Evolutionary conservation across 2,113 vertebrate species (phyloP).

Genomic region (Petromus typicus): DNA sequence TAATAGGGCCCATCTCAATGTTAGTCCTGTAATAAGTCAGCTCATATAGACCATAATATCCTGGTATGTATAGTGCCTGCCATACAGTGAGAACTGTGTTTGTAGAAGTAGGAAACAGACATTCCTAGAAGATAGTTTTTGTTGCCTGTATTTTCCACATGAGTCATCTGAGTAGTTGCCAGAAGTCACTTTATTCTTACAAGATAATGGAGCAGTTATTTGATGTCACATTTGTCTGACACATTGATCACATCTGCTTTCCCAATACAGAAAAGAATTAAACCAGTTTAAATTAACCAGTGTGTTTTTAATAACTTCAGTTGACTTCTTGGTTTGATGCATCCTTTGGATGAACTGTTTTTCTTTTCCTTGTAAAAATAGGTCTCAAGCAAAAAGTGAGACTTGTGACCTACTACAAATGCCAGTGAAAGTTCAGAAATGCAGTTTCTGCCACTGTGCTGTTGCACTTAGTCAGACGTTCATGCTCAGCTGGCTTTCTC

Average conservation of each 20-base stretch:
- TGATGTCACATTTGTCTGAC: neutral
- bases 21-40: neutral
- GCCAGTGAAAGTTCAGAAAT: neutral
- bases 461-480: neutral
- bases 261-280: neutral
- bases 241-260: neutral
- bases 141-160: neutral
- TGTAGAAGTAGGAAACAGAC: neutral
- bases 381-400: neutral
- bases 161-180: neutral
- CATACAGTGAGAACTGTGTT: neutral
- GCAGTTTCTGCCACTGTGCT: neutral
- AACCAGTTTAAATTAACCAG: neutral
- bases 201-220: neutral
- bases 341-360: neutral
- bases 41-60: neutral
- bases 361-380: neutral
- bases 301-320: neutral
- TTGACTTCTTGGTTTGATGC: neutral
- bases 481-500: constrained; percentile 44
- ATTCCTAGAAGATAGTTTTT: neutral
- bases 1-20: neutral
- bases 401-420: neutral
- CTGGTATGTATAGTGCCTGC: neutral
- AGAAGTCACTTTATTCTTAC: neutral